Percentiles rank a stretch among this genome's conserved stretches.
Evolutionary conservation across 2,888 invertebrate species (phyloP).

Genomic region (Baccha elongata): DNA sequence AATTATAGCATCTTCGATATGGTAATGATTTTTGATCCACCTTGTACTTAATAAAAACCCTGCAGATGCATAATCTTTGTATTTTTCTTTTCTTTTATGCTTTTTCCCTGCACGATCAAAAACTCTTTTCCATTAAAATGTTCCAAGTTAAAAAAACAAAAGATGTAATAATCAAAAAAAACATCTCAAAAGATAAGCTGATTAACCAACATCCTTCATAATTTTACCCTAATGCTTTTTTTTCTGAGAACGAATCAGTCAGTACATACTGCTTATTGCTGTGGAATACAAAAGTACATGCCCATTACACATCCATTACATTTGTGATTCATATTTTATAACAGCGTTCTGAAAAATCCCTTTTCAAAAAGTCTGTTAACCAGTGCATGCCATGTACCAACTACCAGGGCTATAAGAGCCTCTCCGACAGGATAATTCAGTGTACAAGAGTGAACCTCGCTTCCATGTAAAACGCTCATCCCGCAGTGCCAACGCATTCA

Average conservation of each 20-base stretch:
- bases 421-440: conserved; percentile 49
- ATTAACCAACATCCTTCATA: conserved; percentile 11
- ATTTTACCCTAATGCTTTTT: conserved; percentile 16
- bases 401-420: conserved; percentile 43
- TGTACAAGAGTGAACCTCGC: conserved; percentile 13
- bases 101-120: not conserved
- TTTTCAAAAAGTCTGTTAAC: conserved; percentile 24
- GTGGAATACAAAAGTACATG: conserved; percentile 16
- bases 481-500: conserved; percentile 18
- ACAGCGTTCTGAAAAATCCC: not conserved
- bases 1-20: too few species aligned
- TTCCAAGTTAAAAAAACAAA: not conserved
- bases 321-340: conserved; percentile 41
- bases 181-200: conserved; percentile 34
- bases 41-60: too few species aligned
- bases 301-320: conserved; percentile 54
- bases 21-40: too few species aligned
- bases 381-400: conserved; percentile 39
- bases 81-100: not conserved
- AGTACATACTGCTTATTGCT: not conserved
- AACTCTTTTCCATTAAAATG: not conserved
- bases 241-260: not conserved
- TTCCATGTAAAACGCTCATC: conserved; percentile 13
- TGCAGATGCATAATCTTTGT: not conserved
- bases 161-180: not conserved